These are phyloP conservation scores for Drosophila sucinea DNA, from an alignment of 1,140 invertebrate species.

Conservation along the genomic window DNA sequence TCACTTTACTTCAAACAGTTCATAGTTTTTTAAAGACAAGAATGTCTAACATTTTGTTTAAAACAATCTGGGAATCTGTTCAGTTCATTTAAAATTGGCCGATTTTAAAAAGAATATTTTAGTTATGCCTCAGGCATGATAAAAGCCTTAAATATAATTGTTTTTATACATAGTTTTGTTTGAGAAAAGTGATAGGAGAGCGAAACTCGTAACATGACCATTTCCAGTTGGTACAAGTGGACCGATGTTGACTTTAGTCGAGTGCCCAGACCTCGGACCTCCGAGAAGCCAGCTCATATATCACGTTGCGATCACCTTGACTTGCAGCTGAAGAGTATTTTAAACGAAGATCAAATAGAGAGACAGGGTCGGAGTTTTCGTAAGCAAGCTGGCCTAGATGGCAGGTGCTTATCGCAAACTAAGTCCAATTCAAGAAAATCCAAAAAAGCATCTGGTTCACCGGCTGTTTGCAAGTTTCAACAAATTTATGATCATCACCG, in stretches of 20 bases:
- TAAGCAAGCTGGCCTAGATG: conserved; percentile 49
- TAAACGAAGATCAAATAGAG: conserved; percentile 30
- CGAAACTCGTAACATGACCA: conserved; percentile 4
- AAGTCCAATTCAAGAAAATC: not conserved
- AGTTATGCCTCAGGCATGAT: not conserved
- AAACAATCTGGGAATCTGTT: not conserved
- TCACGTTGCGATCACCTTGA: conserved; percentile 29
- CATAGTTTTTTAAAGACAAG: no score
- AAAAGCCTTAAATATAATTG: not conserved
- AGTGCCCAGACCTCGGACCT: not conserved
- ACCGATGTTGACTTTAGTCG: conserved; percentile 3
- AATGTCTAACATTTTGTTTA: no score
- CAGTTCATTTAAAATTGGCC: not conserved
- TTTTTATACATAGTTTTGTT: not conserved
- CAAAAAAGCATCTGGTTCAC: not conserved
- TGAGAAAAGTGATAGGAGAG: not conserved
- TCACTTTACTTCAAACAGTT: no score
- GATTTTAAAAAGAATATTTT: not conserved
- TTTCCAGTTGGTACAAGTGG: conserved; percentile 13
- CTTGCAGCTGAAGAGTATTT: conserved; percentile 6
- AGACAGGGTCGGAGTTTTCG: conserved; percentile 13
- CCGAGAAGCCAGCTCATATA: not conserved
- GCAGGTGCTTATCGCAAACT: not conserved
- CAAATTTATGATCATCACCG: conserved; percentile 28
- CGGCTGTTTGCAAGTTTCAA: conserved; percentile 22